phyloP scores from a whole-genome alignment of 2,797 vertebrate species.

The Pantherophis vulpinus region DNA sequence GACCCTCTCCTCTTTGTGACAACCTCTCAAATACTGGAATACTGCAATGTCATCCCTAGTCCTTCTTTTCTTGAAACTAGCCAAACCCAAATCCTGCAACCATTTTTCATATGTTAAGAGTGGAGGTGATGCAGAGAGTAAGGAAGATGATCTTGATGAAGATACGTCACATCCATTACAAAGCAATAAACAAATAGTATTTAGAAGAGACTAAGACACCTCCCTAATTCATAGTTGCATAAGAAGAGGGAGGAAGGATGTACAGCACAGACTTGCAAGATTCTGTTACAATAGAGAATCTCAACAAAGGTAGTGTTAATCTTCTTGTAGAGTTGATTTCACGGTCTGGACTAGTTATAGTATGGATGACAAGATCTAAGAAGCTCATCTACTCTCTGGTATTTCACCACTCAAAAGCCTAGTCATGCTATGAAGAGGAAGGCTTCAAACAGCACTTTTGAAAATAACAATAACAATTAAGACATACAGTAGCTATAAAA shows the following conservation, averaged over 20 bases:
- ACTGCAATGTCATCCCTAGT: no score
- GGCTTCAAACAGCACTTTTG: not conserved
- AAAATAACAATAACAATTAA: not conserved
- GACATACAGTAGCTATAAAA: not conserved
- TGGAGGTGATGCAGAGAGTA: not conserved
- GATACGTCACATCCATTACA: not conserved
- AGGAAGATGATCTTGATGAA: not conserved
- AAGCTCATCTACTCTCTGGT: not conserved
- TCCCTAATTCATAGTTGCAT: not conserved
- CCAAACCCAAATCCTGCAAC: no score
- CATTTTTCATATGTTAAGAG: not conserved
- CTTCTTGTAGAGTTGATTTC: not conserved
- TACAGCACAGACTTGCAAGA: not conserved
- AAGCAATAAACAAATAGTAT: not conserved
- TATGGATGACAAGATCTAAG: not conserved
- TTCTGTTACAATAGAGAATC: not conserved
- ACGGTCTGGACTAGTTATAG: not conserved
- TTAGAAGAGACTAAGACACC: not conserved
- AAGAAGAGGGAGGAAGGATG: not conserved
- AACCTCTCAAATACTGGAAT: no score
- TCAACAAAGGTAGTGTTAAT: not conserved
- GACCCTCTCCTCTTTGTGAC: no score
- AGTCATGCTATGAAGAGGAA: not conserved
- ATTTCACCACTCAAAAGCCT: not conserved
- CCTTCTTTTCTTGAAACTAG: no score